Base-by-base conservation (phyloP, 2,113 vertebrate genomes). In the Panurus biarmicus region DNA sequence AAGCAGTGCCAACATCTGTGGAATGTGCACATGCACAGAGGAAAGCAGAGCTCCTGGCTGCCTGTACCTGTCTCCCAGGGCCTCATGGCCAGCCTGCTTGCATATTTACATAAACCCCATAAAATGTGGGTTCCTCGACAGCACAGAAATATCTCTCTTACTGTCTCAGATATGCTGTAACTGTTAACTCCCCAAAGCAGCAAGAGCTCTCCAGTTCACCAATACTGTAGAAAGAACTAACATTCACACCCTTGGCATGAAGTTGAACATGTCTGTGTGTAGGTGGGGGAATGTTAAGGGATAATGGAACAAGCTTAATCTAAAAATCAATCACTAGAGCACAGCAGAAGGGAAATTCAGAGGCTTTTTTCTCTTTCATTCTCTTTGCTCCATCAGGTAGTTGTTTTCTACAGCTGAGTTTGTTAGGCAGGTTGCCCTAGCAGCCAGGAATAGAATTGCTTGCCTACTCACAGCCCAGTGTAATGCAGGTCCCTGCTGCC, bases 1-100 rank as follows among this genome's bases (percentile, higher is more conserved):
- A 53, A 89, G 70, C 36, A 53, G 42, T 25, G 65, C 57, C 81
- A 78, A 12, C 54, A 42, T 76, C 78, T 50, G 45, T 2, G 1
- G 71, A 40, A 71, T 0, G 4, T 31, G 35, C 40, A 28, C 1
- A 24, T 0, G 35, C 47, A n/a, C 25, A 35, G 35, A 60, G 60
- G 57, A 48, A 33, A 93, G 81, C 48, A 31, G 70, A 89, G 70
- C 57, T 90, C 72, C 36, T 36, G 58, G 42, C 29, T 78, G 66
- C 61, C 53, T 44, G 10, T 8, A 28, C 81, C 56, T 72, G 22
- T 10, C 65, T 42, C 45, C 53, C 40, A 72, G 44, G n/a, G 72
- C 54, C 40, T 29, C 21, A 2, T 1, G 16, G 60, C 18, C 5
- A 2, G 42, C 47, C 70, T 53, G 11, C 36, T 7, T 45, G 33